These are phyloP conservation scores for Megaceryle alcyon DNA, from an alignment of 2,797 vertebrate species.

Conservation along the genomic window DNA sequence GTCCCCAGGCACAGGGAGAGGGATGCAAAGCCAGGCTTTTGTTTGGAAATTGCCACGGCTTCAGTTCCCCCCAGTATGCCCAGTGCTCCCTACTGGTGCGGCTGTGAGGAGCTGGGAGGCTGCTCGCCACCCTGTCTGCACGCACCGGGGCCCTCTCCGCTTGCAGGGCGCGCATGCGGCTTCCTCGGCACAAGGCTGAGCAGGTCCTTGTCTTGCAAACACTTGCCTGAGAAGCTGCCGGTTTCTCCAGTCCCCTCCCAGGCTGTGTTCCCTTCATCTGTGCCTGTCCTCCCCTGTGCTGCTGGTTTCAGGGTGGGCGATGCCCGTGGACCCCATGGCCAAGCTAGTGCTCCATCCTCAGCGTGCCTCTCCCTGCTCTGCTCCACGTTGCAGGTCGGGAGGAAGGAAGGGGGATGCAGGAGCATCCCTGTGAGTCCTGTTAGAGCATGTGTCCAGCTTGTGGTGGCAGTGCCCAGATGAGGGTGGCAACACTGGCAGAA, in stretches of 20 bases:
- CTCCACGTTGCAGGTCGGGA: rapidly evolving
- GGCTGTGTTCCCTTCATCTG: not conserved
- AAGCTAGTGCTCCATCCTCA: rapidly evolving
- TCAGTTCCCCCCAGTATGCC: not conserved
- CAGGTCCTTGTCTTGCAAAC: not conserved
- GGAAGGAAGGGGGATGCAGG: not conserved
- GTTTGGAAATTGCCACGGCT: rapidly evolving
- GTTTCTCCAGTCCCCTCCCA: not conserved
- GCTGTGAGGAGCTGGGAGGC: not conserved
- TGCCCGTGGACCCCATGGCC: no score
- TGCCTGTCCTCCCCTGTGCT: not conserved
- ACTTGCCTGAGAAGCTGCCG: not conserved
- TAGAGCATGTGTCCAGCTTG: not conserved
- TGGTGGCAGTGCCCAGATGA: not conserved
- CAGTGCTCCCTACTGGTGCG: not conserved
- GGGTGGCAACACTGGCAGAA: not conserved
- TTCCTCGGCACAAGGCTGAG: not conserved
- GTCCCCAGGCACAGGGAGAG: not conserved
- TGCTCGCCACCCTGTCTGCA: not conserved
- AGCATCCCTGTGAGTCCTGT: not conserved
- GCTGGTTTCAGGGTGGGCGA: not conserved
- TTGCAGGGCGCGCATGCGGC: not conserved
- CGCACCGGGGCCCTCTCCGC: not conserved
- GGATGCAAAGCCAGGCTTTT: not conserved
- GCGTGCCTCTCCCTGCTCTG: rapidly evolving